These are phyloP conservation scores for Peromyscus eremicus DNA, from an alignment of 2,797 vertebrate genomes.

Conservation along the genomic window DNA sequence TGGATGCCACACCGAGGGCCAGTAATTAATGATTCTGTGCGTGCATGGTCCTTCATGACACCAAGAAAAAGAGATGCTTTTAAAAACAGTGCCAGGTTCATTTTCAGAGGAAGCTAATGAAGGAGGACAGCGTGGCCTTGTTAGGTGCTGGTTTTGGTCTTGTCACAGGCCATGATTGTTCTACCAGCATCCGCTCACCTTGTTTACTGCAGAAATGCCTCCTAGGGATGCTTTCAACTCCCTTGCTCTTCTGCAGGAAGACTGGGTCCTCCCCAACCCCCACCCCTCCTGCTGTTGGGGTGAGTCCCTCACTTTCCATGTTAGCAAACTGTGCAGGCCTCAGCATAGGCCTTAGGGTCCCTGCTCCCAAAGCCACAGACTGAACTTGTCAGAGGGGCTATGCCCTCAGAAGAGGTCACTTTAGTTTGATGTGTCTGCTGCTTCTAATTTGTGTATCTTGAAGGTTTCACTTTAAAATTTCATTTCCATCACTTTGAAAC, in stretches of 20 bases:
- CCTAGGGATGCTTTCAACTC: neutral
- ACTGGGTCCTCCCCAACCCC: neutral
- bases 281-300: neutral
- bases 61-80: slow-evolving; percentile 50
- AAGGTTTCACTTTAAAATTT: neutral
- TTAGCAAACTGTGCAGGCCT: neutral
- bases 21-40: neutral
- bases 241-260: neutral
- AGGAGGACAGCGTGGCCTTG: slow-evolving; percentile 10
- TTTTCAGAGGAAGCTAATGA: slow-evolving; percentile 59
- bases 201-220: slow-evolving; percentile 17
- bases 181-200: neutral
- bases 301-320: neutral
- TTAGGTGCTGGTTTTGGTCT: neutral
- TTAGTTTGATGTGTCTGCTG: neutral
- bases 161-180: slow-evolving; percentile 17
- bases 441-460: slow-evolving; percentile 40
- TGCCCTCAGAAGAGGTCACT: neutral
- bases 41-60: slow-evolving; percentile 26
- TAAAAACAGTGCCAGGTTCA: neutral
- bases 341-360: neutral
- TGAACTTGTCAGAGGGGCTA: neutral
- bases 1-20: neutral
- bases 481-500: slow-evolving; percentile 10
- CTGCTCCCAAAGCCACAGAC: neutral